These are phyloP conservation scores for Pantelozetes paolii DNA, from an alignment of 2,888 invertebrate genomes.

Conservation along the genomic window DNA sequence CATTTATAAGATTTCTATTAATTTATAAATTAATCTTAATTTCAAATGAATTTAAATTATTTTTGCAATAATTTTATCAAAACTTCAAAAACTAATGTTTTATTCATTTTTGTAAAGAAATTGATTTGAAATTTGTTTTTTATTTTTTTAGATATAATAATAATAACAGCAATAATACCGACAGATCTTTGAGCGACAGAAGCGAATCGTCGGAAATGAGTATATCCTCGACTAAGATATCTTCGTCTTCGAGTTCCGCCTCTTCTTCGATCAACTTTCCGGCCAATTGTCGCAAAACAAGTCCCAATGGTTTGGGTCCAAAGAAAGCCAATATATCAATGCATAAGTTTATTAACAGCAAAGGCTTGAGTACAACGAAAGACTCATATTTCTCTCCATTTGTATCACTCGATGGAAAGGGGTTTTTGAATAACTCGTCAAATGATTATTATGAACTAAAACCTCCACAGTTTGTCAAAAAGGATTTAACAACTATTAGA, in stretches of 20 bases:
- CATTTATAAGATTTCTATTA: no score
- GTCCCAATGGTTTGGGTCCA: neutral
- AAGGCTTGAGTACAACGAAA: constrained; percentile 60
- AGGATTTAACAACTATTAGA: constrained; percentile 3
- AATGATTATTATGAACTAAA: constrained; percentile 1
- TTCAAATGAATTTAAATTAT: no score
- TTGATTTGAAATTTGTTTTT: neutral
- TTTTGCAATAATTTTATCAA: no score
- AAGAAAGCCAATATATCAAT: constrained; percentile 54
- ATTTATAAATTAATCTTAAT: no score
- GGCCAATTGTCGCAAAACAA: constrained; percentile 2
- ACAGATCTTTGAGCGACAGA: constrained; percentile 11
- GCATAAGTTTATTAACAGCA: constrained; percentile 76
- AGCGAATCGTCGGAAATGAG: constrained; percentile 10
- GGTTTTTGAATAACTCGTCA: constrained; percentile 21
- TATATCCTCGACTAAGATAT: neutral
- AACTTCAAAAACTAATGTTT: no score
- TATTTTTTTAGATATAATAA: no score
- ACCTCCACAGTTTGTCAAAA: constrained; percentile 18
- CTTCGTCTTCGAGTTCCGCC: constrained; percentile 42
- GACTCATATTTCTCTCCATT: constrained; percentile 42
- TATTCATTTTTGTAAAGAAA: no score
- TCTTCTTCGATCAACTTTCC: constrained; percentile 39
- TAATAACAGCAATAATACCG: neutral
- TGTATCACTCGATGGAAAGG: constrained; percentile 27